Evolutionary conservation across 2,797 vertebrate genomes (phyloP).

Genomic region (Falco cherrug): DNA sequence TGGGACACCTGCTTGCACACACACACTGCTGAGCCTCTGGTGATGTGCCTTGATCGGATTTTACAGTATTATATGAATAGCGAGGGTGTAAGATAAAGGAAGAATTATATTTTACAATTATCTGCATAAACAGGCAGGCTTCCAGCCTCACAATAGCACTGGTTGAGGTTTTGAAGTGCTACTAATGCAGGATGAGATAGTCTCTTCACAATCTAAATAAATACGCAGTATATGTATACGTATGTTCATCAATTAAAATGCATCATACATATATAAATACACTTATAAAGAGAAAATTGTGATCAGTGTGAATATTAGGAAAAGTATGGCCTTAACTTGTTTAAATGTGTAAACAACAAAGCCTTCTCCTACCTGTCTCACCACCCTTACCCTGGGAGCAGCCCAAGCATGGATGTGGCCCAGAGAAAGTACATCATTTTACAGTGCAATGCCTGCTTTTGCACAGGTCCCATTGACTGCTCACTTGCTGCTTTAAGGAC

Average conservation of each 20-base stretch:
- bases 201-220: not conserved
- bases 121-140: not conserved
- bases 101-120: not conserved
- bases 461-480: not conserved
- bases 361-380: not conserved
- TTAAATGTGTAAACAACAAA: not conserved
- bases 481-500: not conserved
- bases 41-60: not conserved
- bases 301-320: not conserved
- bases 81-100: not conserved
- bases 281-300: not conserved
- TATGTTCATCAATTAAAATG: not conserved
- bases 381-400: not conserved
- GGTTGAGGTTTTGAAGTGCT: not conserved
- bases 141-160: not conserved
- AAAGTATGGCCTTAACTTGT: not conserved
- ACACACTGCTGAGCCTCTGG: not conserved
- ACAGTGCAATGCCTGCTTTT: not conserved
- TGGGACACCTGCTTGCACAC: not conserved
- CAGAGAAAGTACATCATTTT: not conserved
- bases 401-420: not conserved
- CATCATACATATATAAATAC: not conserved
- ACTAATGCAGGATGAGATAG: not conserved
- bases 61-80: not conserved
- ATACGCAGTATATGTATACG: not conserved